These are phyloP conservation scores for Torymus auratus DNA, from an alignment of 2,888 invertebrate species.

Conservation along the genomic window DNA sequence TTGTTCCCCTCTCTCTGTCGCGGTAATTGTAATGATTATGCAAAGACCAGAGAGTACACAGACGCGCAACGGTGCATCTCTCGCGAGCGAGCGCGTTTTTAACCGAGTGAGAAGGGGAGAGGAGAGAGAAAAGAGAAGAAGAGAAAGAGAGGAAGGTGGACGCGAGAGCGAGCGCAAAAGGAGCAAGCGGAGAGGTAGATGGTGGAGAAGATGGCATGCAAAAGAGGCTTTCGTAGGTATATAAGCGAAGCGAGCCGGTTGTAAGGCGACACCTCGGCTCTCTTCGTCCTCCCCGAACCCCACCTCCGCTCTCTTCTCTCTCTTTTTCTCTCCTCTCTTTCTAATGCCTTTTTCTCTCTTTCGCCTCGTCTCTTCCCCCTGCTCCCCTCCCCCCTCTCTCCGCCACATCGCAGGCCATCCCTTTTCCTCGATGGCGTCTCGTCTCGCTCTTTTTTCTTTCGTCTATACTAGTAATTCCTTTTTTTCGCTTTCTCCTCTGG, in stretches of 20 bases:
- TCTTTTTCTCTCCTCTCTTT: constrained; percentile 43
- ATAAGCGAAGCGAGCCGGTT: constrained; percentile 75
- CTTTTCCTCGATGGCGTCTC: constrained; percentile 11
- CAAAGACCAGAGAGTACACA: constrained; percentile 67
- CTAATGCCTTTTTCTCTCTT: constrained; percentile 34
- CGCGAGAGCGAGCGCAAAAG: constrained; percentile 69
- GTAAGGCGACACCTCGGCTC: constrained; percentile 75
- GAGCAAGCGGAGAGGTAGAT: constrained; percentile 68
- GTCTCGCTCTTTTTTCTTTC: constrained; percentile 51
- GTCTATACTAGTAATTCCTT: constrained; percentile 42
- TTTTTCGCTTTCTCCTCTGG: constrained; percentile 3
- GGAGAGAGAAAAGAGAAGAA: not conserved
- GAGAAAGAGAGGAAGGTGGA: constrained; percentile 57
- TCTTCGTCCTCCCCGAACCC: constrained; percentile 52
- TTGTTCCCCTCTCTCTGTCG: constrained; percentile 54
- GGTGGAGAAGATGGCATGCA: constrained; percentile 77
- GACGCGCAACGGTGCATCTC: constrained; percentile 68
- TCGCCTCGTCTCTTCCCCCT: constrained; percentile 14
- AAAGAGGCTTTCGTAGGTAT: constrained; percentile 74
- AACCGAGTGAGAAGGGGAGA: not conserved
- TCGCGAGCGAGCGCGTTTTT: constrained; percentile 61
- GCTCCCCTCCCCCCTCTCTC: constrained; percentile 50
- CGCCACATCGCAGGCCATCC: constrained; percentile 51
- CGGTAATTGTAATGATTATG: constrained; percentile 74
- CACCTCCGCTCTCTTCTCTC: constrained; percentile 56